A percentile compares a stretch with the other conserved stretches of the same genome.
Evolutionary conservation across 2,888 invertebrate species (phyloP).

Genomic region (Tetramorium bicarinatum): DNA sequence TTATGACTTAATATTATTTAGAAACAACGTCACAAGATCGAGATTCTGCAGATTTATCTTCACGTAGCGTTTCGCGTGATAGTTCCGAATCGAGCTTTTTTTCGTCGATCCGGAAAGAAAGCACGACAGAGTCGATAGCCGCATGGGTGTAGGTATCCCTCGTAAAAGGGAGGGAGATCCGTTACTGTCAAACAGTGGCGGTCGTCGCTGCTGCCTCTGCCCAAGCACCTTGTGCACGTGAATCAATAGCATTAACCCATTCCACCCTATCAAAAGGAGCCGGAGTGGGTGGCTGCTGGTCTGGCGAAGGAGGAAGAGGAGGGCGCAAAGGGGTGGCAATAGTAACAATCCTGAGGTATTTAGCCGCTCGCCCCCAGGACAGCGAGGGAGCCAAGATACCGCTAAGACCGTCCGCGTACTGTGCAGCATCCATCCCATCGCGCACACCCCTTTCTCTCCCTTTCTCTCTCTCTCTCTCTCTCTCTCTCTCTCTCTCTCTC

Average conservation of each 20-base stretch:
- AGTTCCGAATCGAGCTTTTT: constrained; percentile 25
- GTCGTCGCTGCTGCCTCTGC: constrained; percentile 75
- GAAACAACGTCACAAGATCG: not conserved
- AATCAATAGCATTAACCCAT: constrained; percentile 87
- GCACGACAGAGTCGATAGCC: constrained; percentile 61
- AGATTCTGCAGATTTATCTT: not conserved
- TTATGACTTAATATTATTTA: not conserved
- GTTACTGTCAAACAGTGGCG: constrained; percentile 86
- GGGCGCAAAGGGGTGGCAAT: constrained; percentile 81
- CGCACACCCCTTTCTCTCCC: constrained; percentile 77
- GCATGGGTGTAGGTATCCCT: constrained; percentile 63
- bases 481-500: constrained; percentile 27
- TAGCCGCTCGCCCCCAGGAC: constrained; percentile 83
- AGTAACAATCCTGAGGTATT: constrained; percentile 87
- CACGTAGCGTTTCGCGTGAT: constrained; percentile 14
- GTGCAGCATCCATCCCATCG: constrained; percentile 83
- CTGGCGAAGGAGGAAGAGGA: constrained; percentile 67
- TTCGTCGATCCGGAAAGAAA: constrained; percentile 47
- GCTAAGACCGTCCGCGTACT: constrained; percentile 85
- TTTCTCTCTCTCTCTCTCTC: constrained; percentile 62
- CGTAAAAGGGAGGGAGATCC: constrained; percentile 77
- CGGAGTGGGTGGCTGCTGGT: constrained; percentile 71
- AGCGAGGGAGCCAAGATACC: constrained; percentile 85
- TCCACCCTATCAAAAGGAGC: constrained; percentile 85
- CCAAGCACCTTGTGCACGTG: constrained; percentile 83